Evolutionary conservation across 1,140 invertebrate genomes (phyloP), one percentile per base, ranked within the genome.

Genomic region (Sipha flava): DNA sequence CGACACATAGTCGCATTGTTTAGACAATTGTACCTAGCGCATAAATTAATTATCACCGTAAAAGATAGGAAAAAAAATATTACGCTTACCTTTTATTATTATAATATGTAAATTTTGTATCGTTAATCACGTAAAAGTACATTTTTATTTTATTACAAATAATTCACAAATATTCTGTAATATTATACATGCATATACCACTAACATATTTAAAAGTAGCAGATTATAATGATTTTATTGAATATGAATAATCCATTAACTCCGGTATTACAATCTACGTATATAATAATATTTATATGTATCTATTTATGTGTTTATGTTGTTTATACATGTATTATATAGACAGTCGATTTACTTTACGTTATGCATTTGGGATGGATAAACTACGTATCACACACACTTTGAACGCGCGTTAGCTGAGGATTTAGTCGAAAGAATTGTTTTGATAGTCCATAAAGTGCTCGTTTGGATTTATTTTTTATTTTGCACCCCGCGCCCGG

Each of bases 341-440:
- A n/a, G n/a, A n/a, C n/a, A n/a, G n/a, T n/a, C n/a, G n/a, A n/a
- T n/a, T n/a, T n/a, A n/a, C n/a, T n/a, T n/a, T n/a, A n/a, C n/a
- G n/a, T n/a, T n/a, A n/a, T n/a, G n/a, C n/a, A n/a, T n/a, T n/a
- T n/a, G n/a, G 23, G 59, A 57, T 29, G n/a, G n/a, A 37, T 23
- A 66, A 40, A 40, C 34, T 18, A 68, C 16, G 26, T 45, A 26
- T 43, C 10, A 34, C 21, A 29, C 40, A 26, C 40, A 23, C 40
- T 45, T 26, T 18, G 43, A 70, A 70, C 31, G 23, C 31, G 23
- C 12, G 18, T 40, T n/a, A 26, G 18, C 29, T 5, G 10, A 52
- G 47, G n/a, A 73, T 73, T 52, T 34, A 31, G 47, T 73, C n/a
- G 26, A 52, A 52, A 52, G 70, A 73, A 73, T 73, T 52, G 70